Conservation (phyloP, 1,140 invertebrate genomes). For the Drosophila obscura region DNA sequence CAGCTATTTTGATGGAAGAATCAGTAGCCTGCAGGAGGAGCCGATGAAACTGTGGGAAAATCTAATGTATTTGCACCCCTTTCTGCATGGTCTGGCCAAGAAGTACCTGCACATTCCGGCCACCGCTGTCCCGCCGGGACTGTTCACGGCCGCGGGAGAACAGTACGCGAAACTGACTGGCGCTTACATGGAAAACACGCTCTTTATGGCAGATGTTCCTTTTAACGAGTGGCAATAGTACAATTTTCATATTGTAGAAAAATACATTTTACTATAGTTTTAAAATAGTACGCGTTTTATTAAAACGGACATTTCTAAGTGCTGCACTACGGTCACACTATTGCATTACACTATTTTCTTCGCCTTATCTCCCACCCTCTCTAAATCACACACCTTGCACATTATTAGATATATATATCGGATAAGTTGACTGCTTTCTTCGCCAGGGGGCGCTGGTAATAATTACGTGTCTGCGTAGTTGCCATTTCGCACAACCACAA, state of each 20-base stretch:
- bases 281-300: no score
- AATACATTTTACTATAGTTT: no score
- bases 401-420: background rate
- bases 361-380: slow-evolving; percentile 59
- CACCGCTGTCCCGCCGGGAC: slow-evolving; percentile 29
- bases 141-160: slow-evolving; percentile 7
- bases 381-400: background rate
- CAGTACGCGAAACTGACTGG: slow-evolving; percentile 11
- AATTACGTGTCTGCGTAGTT: background rate
- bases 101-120: slow-evolving; percentile 57
- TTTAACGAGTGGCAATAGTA: slow-evolving; percentile 44
- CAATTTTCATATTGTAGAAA: background rate
- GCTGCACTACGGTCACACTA: slow-evolving; percentile 1
- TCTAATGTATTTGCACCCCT: slow-evolving; percentile 44
- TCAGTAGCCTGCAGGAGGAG: slow-evolving; percentile 44
- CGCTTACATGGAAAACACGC: slow-evolving; percentile 37
- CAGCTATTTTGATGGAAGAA: slow-evolving; percentile 38
- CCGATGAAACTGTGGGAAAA: slow-evolving; percentile 49
- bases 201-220: slow-evolving; percentile 44
- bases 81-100: slow-evolving; percentile 42
- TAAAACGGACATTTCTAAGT: background rate
- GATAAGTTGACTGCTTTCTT: background rate
- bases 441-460: background rate
- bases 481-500: slow-evolving; percentile 23
- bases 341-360: no score